phyloP scores from a whole-genome alignment of 2,113 vertebrate genomes.

The Laticauda laticaudata region DNA sequence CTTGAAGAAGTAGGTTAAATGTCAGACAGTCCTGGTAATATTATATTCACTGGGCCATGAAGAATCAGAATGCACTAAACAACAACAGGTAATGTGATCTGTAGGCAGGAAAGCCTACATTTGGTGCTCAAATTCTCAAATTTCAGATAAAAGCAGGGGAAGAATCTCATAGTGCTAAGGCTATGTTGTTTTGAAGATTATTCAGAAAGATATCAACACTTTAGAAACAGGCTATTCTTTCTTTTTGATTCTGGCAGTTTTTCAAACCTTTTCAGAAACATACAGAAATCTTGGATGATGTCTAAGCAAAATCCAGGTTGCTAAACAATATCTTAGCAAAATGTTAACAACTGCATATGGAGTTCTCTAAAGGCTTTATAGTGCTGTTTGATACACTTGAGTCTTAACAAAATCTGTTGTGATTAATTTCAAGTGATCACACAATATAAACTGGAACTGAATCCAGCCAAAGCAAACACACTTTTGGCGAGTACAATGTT shows the following conservation, averaged over 20 bases:
- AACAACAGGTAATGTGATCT: background rate
- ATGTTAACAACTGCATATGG: background rate
- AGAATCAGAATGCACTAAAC: background rate
- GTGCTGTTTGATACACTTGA: background rate
- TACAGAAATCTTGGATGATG: background rate
- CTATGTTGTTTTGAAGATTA: background rate
- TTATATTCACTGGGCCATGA: background rate
- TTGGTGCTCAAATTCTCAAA: background rate
- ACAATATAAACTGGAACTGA: background rate
- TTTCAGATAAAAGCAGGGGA: background rate
- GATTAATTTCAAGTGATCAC: background rate
- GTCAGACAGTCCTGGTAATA: background rate
- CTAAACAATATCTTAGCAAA: background rate
- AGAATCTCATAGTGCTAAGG: background rate
- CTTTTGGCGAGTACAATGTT: background rate
- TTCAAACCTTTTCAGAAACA: background rate
- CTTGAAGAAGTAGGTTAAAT: background rate
- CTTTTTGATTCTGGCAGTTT: background rate
- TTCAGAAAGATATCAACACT: background rate
- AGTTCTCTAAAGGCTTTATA: background rate
- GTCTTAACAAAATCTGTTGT: background rate
- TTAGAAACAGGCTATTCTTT: background rate
- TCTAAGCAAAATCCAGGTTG: background rate
- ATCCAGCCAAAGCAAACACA: background rate
- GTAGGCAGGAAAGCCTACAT: background rate